phyloP scores from a whole-genome alignment of 2,888 invertebrate genomes.

The Oxyscelio sp. region DNA sequence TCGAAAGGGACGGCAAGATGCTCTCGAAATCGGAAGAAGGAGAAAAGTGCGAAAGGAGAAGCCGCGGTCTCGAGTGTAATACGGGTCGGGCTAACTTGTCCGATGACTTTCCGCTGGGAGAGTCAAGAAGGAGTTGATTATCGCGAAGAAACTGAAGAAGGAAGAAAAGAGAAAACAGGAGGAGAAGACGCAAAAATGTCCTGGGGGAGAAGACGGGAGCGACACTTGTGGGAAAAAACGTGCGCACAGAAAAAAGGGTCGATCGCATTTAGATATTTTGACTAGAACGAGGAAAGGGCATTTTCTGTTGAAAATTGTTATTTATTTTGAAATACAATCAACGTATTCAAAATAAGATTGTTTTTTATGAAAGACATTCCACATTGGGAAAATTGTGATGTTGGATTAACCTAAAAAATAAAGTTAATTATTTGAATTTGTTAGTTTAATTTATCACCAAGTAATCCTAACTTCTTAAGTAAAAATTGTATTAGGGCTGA shows the following conservation, averaged over 20 bases:
- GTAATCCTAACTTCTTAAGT: no score
- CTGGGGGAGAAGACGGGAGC: constrained; percentile 45
- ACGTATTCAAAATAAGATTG: no score
- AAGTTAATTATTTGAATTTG: no score
- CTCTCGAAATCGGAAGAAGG: constrained; percentile 62
- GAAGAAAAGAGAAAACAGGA: constrained; percentile 37
- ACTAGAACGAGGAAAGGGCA: no score
- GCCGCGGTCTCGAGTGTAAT: constrained; percentile 78
- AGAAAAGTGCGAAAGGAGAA: constrained; percentile 71
- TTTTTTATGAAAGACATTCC: no score
- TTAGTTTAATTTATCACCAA: no score
- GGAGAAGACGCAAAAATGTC: constrained; percentile 42
- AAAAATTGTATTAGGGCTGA: no score
- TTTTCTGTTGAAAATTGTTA: no score
- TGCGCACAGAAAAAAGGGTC: constrained; percentile 3
- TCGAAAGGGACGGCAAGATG: constrained; percentile 62
- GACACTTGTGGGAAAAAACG: constrained; percentile 35
- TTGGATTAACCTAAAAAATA: no score
- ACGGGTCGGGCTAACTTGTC: constrained; percentile 83
- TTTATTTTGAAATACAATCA: no score
- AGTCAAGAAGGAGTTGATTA: constrained; percentile 75
- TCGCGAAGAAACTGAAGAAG: constrained; percentile 54
- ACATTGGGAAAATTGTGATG: no score
- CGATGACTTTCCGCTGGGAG: constrained; percentile 83
- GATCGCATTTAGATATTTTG: no score